These are phyloP conservation scores for Scomberomorus guttatus DNA, from an alignment of 2,797 vertebrate species.

Conservation along the genomic window DNA sequence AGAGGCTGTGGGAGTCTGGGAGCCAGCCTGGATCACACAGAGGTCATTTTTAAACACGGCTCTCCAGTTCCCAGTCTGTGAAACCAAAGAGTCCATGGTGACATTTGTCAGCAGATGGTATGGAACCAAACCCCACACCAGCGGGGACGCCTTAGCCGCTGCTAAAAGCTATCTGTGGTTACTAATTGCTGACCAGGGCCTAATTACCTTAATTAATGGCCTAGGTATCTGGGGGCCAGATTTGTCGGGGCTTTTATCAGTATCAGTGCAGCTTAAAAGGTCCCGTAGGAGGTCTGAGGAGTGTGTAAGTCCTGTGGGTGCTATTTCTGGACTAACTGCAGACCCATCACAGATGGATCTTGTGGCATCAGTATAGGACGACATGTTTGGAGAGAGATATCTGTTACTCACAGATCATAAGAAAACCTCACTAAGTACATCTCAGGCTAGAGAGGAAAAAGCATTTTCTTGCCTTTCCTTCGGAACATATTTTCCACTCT, in stretches of 20 bases:
- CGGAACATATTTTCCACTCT: slow-evolving; percentile 53
- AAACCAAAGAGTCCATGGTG: slow-evolving; percentile 90
- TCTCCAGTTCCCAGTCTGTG: slow-evolving; percentile 87
- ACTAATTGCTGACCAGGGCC: slow-evolving; percentile 94
- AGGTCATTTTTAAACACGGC: slow-evolving; percentile 91
- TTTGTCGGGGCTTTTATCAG: slow-evolving; percentile 84
- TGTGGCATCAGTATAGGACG: slow-evolving; percentile 85
- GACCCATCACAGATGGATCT: slow-evolving; percentile 89
- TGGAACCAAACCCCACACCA: slow-evolving; percentile 90
- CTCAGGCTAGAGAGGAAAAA: slow-evolving; percentile 33
- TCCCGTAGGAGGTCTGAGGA: slow-evolving; percentile 85
- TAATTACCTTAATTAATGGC: slow-evolving; percentile 99
- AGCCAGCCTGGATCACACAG: slow-evolving; percentile 82
- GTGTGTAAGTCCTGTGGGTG: slow-evolving; percentile 84
- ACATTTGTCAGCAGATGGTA: slow-evolving; percentile 92
- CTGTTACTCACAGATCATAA: slow-evolving; percentile 84
- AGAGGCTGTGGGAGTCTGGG: slow-evolving; percentile 67
- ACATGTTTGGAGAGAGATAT: slow-evolving; percentile 81
- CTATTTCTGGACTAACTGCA: slow-evolving; percentile 89
- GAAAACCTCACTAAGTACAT: slow-evolving; percentile 70
- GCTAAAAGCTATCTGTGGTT: slow-evolving; percentile 95
- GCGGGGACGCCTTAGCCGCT: slow-evolving; percentile 80
- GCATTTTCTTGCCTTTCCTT: slow-evolving; percentile 38
- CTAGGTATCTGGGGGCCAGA: slow-evolving; percentile 82
- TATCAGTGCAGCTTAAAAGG: slow-evolving; percentile 90